Base-by-base conservation (phyloP, 2,797 vertebrate species). In the Lepilemur septentrionalis region DNA sequence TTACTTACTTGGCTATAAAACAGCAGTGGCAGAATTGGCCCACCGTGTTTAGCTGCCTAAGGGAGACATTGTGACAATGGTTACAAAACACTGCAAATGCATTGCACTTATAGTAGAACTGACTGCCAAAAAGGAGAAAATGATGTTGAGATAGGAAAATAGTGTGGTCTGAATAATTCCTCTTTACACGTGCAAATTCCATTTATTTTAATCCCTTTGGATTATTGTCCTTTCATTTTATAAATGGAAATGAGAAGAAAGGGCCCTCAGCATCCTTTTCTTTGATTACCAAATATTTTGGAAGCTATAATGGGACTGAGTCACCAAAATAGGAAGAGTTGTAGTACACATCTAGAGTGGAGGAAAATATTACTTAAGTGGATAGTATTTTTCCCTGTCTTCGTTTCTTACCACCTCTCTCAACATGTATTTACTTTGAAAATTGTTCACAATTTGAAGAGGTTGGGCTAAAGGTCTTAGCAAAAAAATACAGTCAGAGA, bases 401-500 rank as follows among this genome's bases (percentile, higher is more conserved):
- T 75, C 38, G 17, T 52, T 75, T 92, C 52, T 41, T 5, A 28
- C 10, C 41, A 91, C 59, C 41, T 88, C 48, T 93, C 69, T 94
- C 22, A 87, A 59, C 48, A 83, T 70, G 89, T 73, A 69, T 86
- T 88, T 70, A 84, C 65, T 91, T 88, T 94, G 63, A 93, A 95
- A 97, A 91, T 89, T 86, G 32, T 83, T 92, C 63, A 91, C 48
- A 93, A 72, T 84, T 93, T 80, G n/a, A 89, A 91, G n/a, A 87
- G 23, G 13, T 85, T 76, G 63, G 59, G 35, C 28, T 76, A 65
- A 83, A 70, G 25, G 46, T 90, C 75, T 92, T 89, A 92, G 50
- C 30, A 92, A 73, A 41, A 38, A 92, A 92, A 93, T 92, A 41
- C 18, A 72, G 12, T 92, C n/a, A 89, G 41, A 89, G 35, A 96